Evolutionary conservation across 1,140 invertebrate genomes (phyloP).

Genomic region (Listronotus oregonensis): DNA sequence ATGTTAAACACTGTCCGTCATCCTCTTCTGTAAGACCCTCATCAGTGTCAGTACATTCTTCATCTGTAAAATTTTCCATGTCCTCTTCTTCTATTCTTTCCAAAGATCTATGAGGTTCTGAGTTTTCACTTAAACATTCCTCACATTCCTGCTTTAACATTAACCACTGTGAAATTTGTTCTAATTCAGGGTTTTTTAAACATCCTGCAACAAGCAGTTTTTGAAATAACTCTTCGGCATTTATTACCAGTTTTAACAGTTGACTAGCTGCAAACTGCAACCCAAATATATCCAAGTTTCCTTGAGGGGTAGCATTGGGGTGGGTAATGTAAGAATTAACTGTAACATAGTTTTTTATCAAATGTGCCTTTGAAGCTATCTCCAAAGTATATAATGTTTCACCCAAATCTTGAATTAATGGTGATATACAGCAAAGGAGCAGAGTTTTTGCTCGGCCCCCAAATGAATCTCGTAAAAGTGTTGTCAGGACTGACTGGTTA

Average conservation of each 20-base stretch:
- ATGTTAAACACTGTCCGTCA: constrained; percentile 5
- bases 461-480: constrained; percentile 70
- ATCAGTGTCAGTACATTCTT: constrained; percentile 61
- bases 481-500: constrained; percentile 68
- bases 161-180: constrained; percentile 84
- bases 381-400: constrained; percentile 68
- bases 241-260: constrained; percentile 79
- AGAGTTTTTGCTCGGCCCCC: constrained; percentile 70
- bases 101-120: constrained; percentile 63
- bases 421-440: constrained; percentile 68
- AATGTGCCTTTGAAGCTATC: constrained; percentile 64
- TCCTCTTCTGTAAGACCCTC: constrained; percentile 54
- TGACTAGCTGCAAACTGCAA: constrained; percentile 81
- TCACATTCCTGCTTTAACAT: constrained; percentile 84
- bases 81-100: constrained; percentile 69
- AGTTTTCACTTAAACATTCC: constrained; percentile 72
- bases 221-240: constrained; percentile 81
- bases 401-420: constrained; percentile 64
- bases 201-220: constrained; percentile 65
- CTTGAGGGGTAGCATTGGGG: constrained; percentile 59
- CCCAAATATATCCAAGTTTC: constrained; percentile 64
- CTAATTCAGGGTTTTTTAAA: constrained; percentile 69
- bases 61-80: constrained; percentile 53
- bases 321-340: constrained; percentile 70
- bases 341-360: constrained; percentile 69